Evolutionary conservation across 2,888 invertebrate genomes (phyloP).

Genomic region (Polyploca ridens): DNA sequence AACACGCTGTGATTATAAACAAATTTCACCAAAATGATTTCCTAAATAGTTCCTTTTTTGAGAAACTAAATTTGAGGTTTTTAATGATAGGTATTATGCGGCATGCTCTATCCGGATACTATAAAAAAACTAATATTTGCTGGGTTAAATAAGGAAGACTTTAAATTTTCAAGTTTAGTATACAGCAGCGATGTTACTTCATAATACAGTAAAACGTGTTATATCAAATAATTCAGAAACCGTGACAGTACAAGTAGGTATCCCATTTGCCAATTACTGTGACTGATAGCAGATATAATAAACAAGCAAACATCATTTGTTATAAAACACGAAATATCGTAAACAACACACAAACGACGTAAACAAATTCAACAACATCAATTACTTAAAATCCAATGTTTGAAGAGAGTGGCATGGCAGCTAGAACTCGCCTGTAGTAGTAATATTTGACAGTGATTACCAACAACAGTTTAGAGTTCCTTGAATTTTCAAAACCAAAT

Average conservation of each 20-base stretch:
- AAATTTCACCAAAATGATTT: constrained; percentile 17
- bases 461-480: not conserved
- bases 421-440: not conserved
- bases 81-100: not conserved
- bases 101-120: not conserved
- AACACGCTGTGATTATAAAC: constrained; percentile 16
- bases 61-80: not conserved
- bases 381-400: constrained; percentile 55
- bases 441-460: not conserved
- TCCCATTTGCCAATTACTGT: constrained; percentile 52
- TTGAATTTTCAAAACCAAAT: not conserved
- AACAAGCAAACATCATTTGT: constrained; percentile 54
- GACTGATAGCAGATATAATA: constrained; percentile 56
- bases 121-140: not conserved
- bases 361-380: constrained; percentile 62
- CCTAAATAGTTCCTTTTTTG: not conserved
- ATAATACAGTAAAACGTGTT: not conserved
- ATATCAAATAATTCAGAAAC: constrained; percentile 36
- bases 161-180: not conserved
- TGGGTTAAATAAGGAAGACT: not conserved
- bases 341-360: too few relatives aligned
- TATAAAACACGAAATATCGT: constrained; percentile 55
- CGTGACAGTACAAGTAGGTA: constrained; percentile 38
- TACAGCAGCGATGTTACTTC: not conserved
- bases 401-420: constrained; percentile 28